Base-by-base conservation (phyloP, 23 tunicate genomes). In the Aplidium turbinatum region DNA sequence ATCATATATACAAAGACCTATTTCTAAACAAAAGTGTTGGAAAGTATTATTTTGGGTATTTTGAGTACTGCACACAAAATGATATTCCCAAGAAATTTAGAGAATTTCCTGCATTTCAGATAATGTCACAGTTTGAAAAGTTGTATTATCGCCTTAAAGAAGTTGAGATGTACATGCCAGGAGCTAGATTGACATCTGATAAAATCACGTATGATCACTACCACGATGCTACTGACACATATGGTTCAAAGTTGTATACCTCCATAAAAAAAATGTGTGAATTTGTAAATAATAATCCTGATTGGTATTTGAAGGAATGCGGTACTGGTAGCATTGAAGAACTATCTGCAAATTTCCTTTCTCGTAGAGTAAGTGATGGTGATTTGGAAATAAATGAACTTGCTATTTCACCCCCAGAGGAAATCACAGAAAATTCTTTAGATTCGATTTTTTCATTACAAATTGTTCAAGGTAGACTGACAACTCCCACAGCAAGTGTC, bases 11-110 rank as follows among this genome's bases (percentile, higher is more conserved):
- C 31, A 77, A 75, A 32, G 80, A 87, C 13, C 65, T 75, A 50
- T 80, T 79, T 57, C 35, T 32, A 0, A 57, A 60, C 13, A 73
- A 79, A 87, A 80, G 73, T 46, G 33, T 45, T 3, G 68, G 33
- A 32, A 81, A 80, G 64, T 87, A 71, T 74, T 51, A 55, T 30
- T 84, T 87, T 33, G 70, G 50, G 0, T 88, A 88, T 58, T 88
- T 88, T 69, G 82, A 73, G 22, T 87, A 87, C 68, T 73, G 85
- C 35, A 21, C 38, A 18, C 24, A 33, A 45, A 35, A 35, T 11
- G 75, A 78, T 36, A 65, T 86, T 28, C 85, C 93, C 36, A 33
- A 26, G 2, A 56, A 68, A 20, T 73, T 86, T 29, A 68, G 62
- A 18, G 76, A 78, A 2, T 38, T 20, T 4, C 35, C 36, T 27